Base-by-base conservation (phyloP, 2,888 invertebrate species). In the Matsumyia berberina region DNA sequence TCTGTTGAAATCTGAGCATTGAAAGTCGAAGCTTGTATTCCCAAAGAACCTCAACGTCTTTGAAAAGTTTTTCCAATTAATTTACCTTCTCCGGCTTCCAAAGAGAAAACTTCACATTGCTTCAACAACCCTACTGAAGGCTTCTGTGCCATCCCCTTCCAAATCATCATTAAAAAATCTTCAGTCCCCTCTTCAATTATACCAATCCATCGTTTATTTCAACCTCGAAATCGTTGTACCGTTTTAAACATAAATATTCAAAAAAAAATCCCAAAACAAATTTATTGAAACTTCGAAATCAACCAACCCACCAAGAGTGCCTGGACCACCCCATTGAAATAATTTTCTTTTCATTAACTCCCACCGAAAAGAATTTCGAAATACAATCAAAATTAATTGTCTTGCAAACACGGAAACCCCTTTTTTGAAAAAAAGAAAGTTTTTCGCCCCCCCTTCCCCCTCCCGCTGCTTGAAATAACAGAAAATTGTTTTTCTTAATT, bases 381-480 rank as follows among this genome's bases (percentile, higher is more conserved):
- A 60, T 29, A 60, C 60, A 42, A 60, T 60, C 15, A 24, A 29
- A 60, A 60, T 60, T 24, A 44, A 60, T 60, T 60, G 60, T 42
- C 60, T 31, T 42, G 12, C 51, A 29, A 12, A 31, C n/a, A n/a
- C 31, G 29, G 31, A 11, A 44, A 42, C 39, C 60, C 42, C 31
- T 17, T 57, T 57, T 35, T 37, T 2, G 24, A 24, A 24, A 24
- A 24, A 24, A 24, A 24, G 2, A 37, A 35, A 33, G 33, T 35
- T 57, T 44, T 44, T 8, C 37, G 9, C 11, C 31, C 7, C 8
- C 7, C 31, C 1, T 9, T 0, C 33, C 1, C 11, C 17, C 17
- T 4, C 11, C 0, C 7, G 24, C 24, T 24, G 24, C 24, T 9
- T 12, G n/a, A 33, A 24, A 15, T 24, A 39, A 66, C 24, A 29